Evolutionary conservation across 2,888 invertebrate species (phyloP), one percentile per base, ranked within the genome.

Genomic region (Hyposoter dolosus): DNA sequence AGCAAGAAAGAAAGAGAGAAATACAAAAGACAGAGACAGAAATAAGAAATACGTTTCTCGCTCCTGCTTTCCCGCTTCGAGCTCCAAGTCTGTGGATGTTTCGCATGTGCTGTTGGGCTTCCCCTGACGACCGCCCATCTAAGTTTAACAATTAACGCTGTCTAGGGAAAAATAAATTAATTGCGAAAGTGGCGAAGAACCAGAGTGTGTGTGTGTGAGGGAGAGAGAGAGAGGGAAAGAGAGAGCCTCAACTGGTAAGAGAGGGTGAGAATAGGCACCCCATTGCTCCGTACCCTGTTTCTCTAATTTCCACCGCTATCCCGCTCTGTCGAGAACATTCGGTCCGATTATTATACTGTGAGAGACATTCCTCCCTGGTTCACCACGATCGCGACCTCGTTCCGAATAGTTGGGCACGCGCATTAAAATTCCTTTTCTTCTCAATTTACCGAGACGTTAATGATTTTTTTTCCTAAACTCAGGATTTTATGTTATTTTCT

Each of bases 131-230:
- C 93, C 93, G 92, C 93, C 91, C 90, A 94, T 94, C 93, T 93
- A 94, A 94, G 93, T 94, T 94, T 94, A 92, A 94, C 94, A 94
- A 94, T 94, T 94, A 94, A 93, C 93, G 91, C 89, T 88, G 89
- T 88, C 88, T 89, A 84, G 88, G 89, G 91, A 93, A 93, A 93
- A 94, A 93, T 93, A 92, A 93, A 93, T 93, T 93, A 93, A 93
- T 93, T 92, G 91, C 91, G 88, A 85, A 85, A 88, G 69, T 60
- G 47, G 69, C 60, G 79, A 28, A 60, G 88, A 84, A 83, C 88
- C 68, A 17, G 56, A 17, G 60, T 15, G 43, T 40, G 10, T 40
- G 40, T 40, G 40, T 9, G 4, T 19, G 53, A 56, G 23, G 10
- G 19, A 19, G 53, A 50, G n/a, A 17, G 47, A 50, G 47, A 50